phyloP scores from a whole-genome alignment of 2,797 vertebrate species.

The Uromys caudimaculatus region DNA sequence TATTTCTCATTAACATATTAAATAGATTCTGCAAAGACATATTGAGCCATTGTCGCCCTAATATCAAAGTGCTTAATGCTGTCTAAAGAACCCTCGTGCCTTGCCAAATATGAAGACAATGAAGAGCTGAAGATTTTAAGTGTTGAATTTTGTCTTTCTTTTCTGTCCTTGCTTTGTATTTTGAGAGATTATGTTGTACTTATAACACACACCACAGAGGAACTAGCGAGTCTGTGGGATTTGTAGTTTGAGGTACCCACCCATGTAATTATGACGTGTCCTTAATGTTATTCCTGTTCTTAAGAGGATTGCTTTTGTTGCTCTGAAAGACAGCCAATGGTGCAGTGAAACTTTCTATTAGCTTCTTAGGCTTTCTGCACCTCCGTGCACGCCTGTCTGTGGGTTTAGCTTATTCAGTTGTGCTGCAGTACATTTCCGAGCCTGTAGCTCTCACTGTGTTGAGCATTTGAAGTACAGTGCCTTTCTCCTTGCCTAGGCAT shows the following conservation, averaged over 20 bases:
- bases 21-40: slow-evolving; percentile 49
- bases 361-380: slow-evolving; percentile 67
- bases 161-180: not conserved
- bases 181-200: not conserved
- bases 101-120: not conserved
- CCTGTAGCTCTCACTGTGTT: slow-evolving; percentile 70
- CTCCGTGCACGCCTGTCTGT: slow-evolving; percentile 29
- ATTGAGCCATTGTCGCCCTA: not conserved
- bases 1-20: slow-evolving; percentile 68
- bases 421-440: slow-evolving; percentile 57
- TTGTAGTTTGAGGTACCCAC: slow-evolving; percentile 70
- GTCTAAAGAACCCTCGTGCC: not conserved
- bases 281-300: slow-evolving; percentile 65
- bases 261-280: slow-evolving; percentile 69
- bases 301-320: slow-evolving; percentile 78
- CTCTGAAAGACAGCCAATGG: slow-evolving; percentile 58
- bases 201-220: slow-evolving; percentile 30
- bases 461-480: slow-evolving; percentile 72
- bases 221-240: slow-evolving; percentile 29
- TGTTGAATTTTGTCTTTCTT: not conserved
- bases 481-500: slow-evolving; percentile 78
- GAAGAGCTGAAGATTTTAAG: not conserved
- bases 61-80: slow-evolving; percentile 6
- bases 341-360: slow-evolving; percentile 73
- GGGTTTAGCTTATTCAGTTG: slow-evolving; percentile 74